These are phyloP conservation scores for Capromys pilorides DNA, from an alignment of 2,797 vertebrate species.

Conservation along the genomic window DNA sequence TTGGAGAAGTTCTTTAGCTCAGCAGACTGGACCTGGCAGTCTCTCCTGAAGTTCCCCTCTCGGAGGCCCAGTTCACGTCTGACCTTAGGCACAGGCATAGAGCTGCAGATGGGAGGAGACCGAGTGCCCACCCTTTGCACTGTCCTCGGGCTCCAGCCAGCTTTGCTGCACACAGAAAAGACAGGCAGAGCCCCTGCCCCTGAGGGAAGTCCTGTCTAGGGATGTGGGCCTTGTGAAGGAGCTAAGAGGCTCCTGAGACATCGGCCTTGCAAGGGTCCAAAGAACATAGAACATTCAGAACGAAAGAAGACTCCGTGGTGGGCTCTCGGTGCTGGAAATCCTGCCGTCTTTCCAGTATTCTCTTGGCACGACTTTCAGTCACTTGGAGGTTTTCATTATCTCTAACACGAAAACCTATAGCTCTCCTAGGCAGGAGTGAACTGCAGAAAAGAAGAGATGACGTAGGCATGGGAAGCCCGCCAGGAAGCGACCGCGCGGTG, in stretches of 20 bases:
- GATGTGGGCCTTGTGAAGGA: neutral
- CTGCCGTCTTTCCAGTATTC: constrained; percentile 14
- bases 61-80: neutral
- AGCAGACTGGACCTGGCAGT: constrained; percentile 31
- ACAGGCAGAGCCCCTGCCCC: constrained; percentile 30
- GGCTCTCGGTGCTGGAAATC: constrained; percentile 52
- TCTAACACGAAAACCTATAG: constrained; percentile 14
- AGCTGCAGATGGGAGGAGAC: neutral
- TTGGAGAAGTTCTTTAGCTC: constrained; percentile 11
- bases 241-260: neutral
- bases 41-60: constrained; percentile 5
- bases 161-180: constrained; percentile 26
- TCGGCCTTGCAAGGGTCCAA: neutral
- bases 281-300: constrained; percentile 19
- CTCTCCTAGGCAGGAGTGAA: neutral
- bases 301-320: neutral
- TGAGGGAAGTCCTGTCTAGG: constrained; percentile 12
- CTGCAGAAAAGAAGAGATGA: neutral
- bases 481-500: neutral
- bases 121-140: neutral
- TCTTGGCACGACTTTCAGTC: constrained; percentile 9
- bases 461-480: neutral
- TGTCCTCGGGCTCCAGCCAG: neutral
- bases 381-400: neutral
- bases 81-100: constrained; percentile 26